Evolutionary conservation across 30 jellyfish, hydroid and myxozoan genomes (phyloP).

Genomic region (Turritopsis dohrnii): DNA sequence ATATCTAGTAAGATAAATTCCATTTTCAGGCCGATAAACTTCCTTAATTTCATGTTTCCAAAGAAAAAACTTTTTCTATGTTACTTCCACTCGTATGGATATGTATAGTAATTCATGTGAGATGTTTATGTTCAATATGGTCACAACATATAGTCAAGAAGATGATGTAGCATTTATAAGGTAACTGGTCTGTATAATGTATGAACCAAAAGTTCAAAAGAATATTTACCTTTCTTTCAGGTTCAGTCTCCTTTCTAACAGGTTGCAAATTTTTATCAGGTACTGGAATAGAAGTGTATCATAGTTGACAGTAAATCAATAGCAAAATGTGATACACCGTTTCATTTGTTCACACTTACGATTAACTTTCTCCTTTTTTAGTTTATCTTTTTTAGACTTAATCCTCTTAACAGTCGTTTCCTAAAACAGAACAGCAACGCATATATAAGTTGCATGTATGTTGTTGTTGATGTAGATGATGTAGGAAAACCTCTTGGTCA

Average conservation of each 20-base stretch:
- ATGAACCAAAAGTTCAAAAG: not conserved
- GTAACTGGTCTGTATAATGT: no score
- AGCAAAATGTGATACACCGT: not conserved
- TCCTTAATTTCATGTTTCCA: no score
- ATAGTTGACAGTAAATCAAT: not conserved
- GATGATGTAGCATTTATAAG: no score
- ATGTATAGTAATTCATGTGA: no score
- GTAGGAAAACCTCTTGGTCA: not conserved
- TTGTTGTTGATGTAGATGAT: not conserved
- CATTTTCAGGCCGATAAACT: no score
- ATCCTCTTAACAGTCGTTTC: constrained; percentile 68
- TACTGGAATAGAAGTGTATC: not conserved
- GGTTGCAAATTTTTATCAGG: constrained; percentile 22
- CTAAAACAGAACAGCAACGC: constrained; percentile 16
- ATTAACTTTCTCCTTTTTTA: constrained; percentile 63
- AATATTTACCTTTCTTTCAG: constrained; percentile 14
- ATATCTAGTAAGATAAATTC: no score
- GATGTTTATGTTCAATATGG: no score
- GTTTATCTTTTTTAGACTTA: constrained; percentile 60
- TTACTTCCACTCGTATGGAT: no score
- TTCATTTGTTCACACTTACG: constrained; percentile 40
- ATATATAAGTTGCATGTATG: not conserved
- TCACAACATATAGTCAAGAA: no score
- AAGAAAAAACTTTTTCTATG: no score
- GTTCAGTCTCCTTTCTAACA: constrained; percentile 16